Evolutionary conservation across 2,888 invertebrate species (phyloP), one percentile per base, ranked within the genome.

Genomic region (Aleiodes alternator): DNA sequence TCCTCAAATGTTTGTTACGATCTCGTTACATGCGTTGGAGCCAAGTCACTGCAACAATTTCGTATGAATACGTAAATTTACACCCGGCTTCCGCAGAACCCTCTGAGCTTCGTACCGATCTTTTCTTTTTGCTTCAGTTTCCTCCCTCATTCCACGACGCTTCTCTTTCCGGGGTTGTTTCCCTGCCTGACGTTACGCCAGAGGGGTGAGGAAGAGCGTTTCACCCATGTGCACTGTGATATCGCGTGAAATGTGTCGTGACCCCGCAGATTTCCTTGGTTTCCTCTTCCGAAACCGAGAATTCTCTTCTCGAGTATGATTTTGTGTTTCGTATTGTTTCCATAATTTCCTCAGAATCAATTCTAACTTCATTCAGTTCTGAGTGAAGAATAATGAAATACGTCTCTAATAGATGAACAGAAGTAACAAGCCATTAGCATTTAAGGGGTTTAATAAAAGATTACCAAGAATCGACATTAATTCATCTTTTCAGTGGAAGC

Each of bases 191-290:
- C 79, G 76, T 80, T 80, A 80, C 78, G 79, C 82, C 6, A 4
- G 34, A 34, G 34, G 34, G 79, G 80, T 78, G 78, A 79, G 80
- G 78, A 80, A 79, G 80, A 78, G 76, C 80, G 79, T 82, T 83
- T 83, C 80, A 79, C 82, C 59, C 76, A 73, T 73, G 74, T 73
- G 70, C 72, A 48, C 64, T 72, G 16, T 76, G 76, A 79, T 72
- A 75, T 81, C 82, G 82, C 76, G 76, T 80, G 83, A 82, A 85
- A 86, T 85, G 84, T 85, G 83, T 83, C 82, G 82, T 81, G 82
- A 81, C 72, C 53, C 50, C 4, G 69, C 31, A 23, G 29, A 61
- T 59, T 70, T 69, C 51, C 51, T 69, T 69, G 34, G 57, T 16
- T 69, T 61, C 34, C 50, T 78, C 76, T 72, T 57, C 61, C 71